These are phyloP conservation scores for Otis tarda DNA, from an alignment of 2,113 vertebrate species.

Conservation along the genomic window DNA sequence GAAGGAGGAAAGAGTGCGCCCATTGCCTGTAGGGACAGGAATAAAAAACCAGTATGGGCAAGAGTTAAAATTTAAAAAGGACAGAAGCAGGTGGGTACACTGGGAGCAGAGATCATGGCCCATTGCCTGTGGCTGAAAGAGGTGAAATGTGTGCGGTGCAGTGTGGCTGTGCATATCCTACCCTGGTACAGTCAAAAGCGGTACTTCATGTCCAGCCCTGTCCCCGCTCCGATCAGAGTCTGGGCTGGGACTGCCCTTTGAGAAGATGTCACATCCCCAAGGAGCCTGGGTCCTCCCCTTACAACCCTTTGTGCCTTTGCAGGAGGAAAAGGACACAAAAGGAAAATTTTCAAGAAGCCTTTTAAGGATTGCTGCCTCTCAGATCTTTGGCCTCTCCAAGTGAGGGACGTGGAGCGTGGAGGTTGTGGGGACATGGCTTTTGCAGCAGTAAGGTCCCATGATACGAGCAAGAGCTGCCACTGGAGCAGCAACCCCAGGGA, in stretches of 20 bases:
- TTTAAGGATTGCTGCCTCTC: background rate
- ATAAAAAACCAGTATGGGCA: background rate
- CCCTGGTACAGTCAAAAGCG: background rate
- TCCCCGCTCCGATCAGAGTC: background rate
- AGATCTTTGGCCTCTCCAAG: background rate
- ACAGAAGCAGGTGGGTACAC: background rate
- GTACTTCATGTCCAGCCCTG: fast-evolving
- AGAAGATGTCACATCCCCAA: background rate
- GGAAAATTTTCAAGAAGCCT: background rate
- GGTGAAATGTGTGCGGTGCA: fast-evolving
- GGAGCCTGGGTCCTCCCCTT: background rate
- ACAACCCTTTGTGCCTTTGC: background rate
- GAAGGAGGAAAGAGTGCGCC: background rate
- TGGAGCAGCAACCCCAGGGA: background rate
- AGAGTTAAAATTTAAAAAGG: background rate
- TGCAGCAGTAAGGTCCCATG: too few relatives aligned
- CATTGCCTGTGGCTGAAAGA: background rate
- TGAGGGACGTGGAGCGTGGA: fast-evolving
- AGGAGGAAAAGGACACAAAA: background rate
- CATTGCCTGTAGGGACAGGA: background rate
- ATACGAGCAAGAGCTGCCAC: background rate
- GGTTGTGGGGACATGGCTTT: background rate
- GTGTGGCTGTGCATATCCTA: background rate
- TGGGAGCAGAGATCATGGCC: background rate
- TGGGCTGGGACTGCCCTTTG: background rate